Base-by-base conservation (phyloP, 2,797 vertebrate genomes). In the Chrysocyon brachyurus region DNA sequence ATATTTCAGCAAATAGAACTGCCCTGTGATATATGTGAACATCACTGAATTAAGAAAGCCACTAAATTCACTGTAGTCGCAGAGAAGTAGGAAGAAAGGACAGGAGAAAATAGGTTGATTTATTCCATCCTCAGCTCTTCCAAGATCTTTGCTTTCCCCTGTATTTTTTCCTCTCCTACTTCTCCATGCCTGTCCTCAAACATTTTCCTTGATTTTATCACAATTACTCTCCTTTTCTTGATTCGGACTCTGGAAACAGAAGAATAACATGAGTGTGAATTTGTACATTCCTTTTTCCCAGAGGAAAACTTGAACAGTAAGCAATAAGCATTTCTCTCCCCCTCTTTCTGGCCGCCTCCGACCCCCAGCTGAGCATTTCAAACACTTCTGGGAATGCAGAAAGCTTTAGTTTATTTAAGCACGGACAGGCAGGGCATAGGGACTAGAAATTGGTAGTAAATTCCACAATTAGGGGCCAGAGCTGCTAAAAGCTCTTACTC, bases 401-500 rank as follows among this genome's bases (percentile, higher is more conserved):
- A 91, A 92, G 63, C 52, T 66, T 93, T 68, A 46, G 33, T 81
- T 97, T 90, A 61, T 89, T 94, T 94, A 77, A 94, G 68, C 36
- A 84, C 70, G 96, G 68, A 72, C 57, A 66, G 78, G 54, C 28
- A 96, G 88, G 88, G 73, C 36, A 91, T 96, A 94, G 70, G 82
- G 84, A 78, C 79, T 72, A 89, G 90, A 98, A 95, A 91, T 46
- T 46, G 33, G 90, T 91, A 94, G 91, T 96, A 97, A 97, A 97
- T 95, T 96, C 93, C 79, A 95, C 96, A 98, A 85, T 97, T 97
- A 97, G 57, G 78, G 54, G 94, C 36, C 79, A 95, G 61, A 96
- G 82, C 92, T 82, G 24, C 94, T 97, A 95, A 98, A 97, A 98
- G 94, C 94, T 91, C 91, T 94, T 95, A 46, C 94, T 97, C 88